Evolutionary conservation across 2,888 invertebrate genomes (phyloP).

Genomic region (Hydrotaea cyrtoneurina): DNA sequence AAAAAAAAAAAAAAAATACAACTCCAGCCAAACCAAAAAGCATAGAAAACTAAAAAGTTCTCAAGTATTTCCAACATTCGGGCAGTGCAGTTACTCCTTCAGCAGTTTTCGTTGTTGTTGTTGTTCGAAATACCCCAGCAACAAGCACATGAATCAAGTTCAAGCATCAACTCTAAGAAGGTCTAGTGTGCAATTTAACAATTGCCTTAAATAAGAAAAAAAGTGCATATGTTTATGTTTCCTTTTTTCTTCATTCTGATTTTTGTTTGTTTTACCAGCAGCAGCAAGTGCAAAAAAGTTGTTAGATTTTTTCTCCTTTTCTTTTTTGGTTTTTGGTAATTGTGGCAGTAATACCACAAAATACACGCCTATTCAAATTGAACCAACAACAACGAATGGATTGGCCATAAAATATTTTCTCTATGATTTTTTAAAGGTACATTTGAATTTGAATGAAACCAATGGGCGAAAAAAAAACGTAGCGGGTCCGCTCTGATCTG

Average conservation of each 20-base stretch:
- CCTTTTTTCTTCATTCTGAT: slow-evolving; percentile 36
- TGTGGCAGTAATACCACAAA: slow-evolving; percentile 59
- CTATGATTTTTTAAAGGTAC: slow-evolving; percentile 25
- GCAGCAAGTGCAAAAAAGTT: slow-evolving; percentile 14
- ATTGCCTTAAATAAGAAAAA: slow-evolving; percentile 31
- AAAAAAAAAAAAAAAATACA: slow-evolving; percentile 5
- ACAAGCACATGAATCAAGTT: slow-evolving; percentile 57
- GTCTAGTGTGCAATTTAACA: slow-evolving; percentile 52
- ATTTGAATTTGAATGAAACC: slow-evolving; percentile 64
- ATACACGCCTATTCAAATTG: slow-evolving; percentile 62
- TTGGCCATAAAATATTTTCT: slow-evolving; percentile 41
- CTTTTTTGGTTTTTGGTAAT: slow-evolving; percentile 50
- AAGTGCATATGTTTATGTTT: slow-evolving; percentile 38
- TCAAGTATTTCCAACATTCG: neutral
- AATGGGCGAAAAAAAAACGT: too few species aligned
- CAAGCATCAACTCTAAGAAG: slow-evolving; percentile 65
- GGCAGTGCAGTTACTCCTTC: slow-evolving; percentile 15
- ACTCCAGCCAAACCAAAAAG: too few species aligned
- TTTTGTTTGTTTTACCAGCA: neutral
- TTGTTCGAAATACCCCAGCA: neutral
- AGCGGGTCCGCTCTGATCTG: slow-evolving; percentile 19
- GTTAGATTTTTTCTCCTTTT: neutral
- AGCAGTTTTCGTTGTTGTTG: slow-evolving; percentile 1
- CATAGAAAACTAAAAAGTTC: slow-evolving; percentile 16
- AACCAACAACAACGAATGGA: slow-evolving; percentile 17